Evolutionary conservation across 1,140 invertebrate species (phyloP).

Genomic region (Hormaphis cornu): DNA sequence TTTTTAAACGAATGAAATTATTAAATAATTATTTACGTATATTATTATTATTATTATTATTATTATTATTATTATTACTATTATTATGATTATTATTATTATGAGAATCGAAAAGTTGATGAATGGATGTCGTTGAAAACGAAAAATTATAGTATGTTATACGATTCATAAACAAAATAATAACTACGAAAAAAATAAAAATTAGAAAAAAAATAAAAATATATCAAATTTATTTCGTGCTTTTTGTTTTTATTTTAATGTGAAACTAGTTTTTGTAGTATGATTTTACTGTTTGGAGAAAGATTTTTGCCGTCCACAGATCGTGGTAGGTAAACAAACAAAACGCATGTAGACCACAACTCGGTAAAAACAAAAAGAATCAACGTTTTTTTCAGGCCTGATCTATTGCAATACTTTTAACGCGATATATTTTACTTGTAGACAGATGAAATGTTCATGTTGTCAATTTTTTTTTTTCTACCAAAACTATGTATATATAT

Average conservation of each 20-base stretch:
- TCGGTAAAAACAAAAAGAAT: no score
- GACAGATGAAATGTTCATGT: no score
- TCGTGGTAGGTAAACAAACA: no score
- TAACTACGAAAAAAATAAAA: conserved; percentile 16
- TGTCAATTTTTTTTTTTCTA: no score
- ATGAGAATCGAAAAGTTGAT: conserved; percentile 12
- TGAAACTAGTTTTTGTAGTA: no score
- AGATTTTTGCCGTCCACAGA: no score
- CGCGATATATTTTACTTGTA: no score
- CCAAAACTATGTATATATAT: no score
- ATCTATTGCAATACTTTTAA: no score
- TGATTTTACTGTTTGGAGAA: no score
- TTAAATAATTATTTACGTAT: conserved; percentile 16
- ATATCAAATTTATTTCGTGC: neutral
- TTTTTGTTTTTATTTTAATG: neutral
- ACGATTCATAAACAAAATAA: conserved; percentile 23
- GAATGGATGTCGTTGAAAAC: conserved; percentile 18
- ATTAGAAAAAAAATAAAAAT: conserved; percentile 5
- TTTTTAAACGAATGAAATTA: conserved; percentile 12
- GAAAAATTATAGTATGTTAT: conserved; percentile 25
- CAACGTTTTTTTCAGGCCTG: no score
- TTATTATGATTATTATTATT: conserved; percentile 26
- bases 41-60: conserved; percentile 13
- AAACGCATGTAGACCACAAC: no score
- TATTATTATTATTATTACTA: conserved; percentile 14